Evolutionary conservation across 2,888 invertebrate genomes (phyloP), one percentile per base, ranked within the genome.

Genomic region (Nemapogon koenigi): DNA sequence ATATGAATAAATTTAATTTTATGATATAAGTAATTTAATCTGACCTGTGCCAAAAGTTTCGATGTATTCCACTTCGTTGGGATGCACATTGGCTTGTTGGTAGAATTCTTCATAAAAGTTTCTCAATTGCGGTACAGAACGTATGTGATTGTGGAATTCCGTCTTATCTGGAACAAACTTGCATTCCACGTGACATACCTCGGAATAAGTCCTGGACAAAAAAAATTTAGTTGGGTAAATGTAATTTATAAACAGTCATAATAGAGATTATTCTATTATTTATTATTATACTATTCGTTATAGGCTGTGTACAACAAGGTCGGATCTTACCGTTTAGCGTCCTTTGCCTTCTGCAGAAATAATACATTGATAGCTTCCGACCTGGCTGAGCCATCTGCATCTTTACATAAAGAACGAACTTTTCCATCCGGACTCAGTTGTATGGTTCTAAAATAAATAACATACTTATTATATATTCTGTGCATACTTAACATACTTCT

Each of bases 341-440:
- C 62, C 31, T 81, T 72, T 18, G 78, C 80, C 50, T 83, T 88
- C 58, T 93, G 91, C 3, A 93, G 56, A 40, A 87, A 83, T 8
- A 91, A 46, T 1, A 84, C 82, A 31, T 81, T 82, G 3, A 90
- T 62, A 0, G 88, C 84, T 62, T 93, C 93, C 27, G 90, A 85
- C 36, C 90, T 82, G 0, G 84, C 86, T 50, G 90, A 91, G 0
- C 93, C 93, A 49, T 86, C 78, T 2, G 87, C 90, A 38, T 85
- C 76, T 35, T 84, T 82, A 62, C 97, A 96, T 57, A 97, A 97
- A 0, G 90, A 87, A 51, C 90, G 91, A 51, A 94, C 95, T 45
- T 82, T 83, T 1, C 96, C 96, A 46, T 94, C 90, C 3, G 73
- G 62, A 14, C 91, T 88, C 7, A 96, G 64, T 3, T 44, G 10